Base-by-base conservation (phyloP, 2,113 vertebrate genomes). In the Pseudopodoces humilis region DNA sequence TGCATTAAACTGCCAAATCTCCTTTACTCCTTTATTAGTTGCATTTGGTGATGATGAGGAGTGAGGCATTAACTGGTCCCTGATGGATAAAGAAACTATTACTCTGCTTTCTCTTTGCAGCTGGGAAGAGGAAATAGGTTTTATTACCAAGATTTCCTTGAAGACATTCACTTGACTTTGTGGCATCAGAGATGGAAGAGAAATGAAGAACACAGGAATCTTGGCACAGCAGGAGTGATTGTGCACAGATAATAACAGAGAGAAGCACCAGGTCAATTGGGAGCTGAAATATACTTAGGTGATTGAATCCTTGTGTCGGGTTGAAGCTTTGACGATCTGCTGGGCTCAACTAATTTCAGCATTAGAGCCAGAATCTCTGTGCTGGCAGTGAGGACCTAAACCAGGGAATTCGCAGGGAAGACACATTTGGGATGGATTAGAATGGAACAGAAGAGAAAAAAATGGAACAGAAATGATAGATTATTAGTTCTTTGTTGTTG, bases 1-100 rank as follows among this genome's bases (percentile, higher is more conserved):
- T 90, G 83, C 90, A 95, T 97, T 96, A 94, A 95, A 92, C 94
- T 96, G 96, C 95, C 95, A 96, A 95, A 96, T 97, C 92, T 94
- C 94, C 90, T 95, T 95, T 95, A 83, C 92, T 94, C 95, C 89
- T 92, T 94, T 96, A 96, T 96, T 95, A 94, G 91, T 88, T 94
- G 91, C 79, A 83, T 95, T 97, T 92, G 95, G 95, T 95, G 95
- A 96, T 94, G 91, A 96, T 93, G 94, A 96, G 78, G 94, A 97
- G 82, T 9, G 60, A 96, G 91, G 84, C 91, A 92, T 97, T 96
- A 94, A 94, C 92, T 10, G 0, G 88, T 96, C 95, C 95, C 95
- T 67, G 78, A 88, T 94, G 95, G 84, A 95, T 94, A 95, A 86
- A 91, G 89, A 92, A 96, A 95, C 82, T 84, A 94, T 95, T 93